A percentile compares a stretch with the other conserved stretches of the same genome.
phyloP scores from a whole-genome alignment of 2,888 invertebrate species.

The Anthophora plumipes region DNA sequence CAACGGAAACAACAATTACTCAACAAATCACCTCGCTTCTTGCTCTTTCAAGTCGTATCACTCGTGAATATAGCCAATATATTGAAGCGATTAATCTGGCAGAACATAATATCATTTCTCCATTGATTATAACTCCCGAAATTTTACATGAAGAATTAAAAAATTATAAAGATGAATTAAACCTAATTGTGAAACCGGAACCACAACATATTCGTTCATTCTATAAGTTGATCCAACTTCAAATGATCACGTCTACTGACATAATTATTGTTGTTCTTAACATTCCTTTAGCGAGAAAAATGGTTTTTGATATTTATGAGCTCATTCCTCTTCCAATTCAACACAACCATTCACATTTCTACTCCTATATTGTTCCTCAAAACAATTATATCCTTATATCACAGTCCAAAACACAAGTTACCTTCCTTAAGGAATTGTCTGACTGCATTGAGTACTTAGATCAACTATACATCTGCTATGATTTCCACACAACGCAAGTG shows the following conservation, averaged over 20 bases:
- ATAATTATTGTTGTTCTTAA: slow-evolving; percentile 24
- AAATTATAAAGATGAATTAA: neutral
- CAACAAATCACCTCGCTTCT: slow-evolving; percentile 17
- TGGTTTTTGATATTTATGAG: slow-evolving; percentile 22
- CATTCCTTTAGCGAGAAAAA: slow-evolving; percentile 12
- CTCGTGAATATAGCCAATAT: slow-evolving; percentile 11
- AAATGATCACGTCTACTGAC: slow-evolving; percentile 6
- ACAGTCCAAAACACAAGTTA: slow-evolving; percentile 8
- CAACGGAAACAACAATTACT: neutral
- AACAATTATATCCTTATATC: no score
- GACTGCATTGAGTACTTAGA: slow-evolving; percentile 21
- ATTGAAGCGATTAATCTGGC: slow-evolving; percentile 24
- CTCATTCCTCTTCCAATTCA: slow-evolving; percentile 27
- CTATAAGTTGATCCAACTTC: slow-evolving; percentile 22
- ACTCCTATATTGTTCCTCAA: slow-evolving; percentile 1
- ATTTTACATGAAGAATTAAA: slow-evolving; percentile 23
- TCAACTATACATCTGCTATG: slow-evolving; percentile 12
- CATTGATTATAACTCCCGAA: slow-evolving; percentile 28
- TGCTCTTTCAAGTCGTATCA: slow-evolving; percentile 3
- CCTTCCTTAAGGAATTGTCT: slow-evolving; percentile 19
- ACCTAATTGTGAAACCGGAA: neutral
- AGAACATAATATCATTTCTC: slow-evolving; percentile 24
- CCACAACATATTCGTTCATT: slow-evolving; percentile 11
- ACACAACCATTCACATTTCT: slow-evolving; percentile 1
- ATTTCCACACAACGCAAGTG: slow-evolving; percentile 1